Percentiles rank a stretch among this genome's conserved stretches.
Conservation (phyloP, 2,797 vertebrate species). For the Potorous gilbertii region DNA sequence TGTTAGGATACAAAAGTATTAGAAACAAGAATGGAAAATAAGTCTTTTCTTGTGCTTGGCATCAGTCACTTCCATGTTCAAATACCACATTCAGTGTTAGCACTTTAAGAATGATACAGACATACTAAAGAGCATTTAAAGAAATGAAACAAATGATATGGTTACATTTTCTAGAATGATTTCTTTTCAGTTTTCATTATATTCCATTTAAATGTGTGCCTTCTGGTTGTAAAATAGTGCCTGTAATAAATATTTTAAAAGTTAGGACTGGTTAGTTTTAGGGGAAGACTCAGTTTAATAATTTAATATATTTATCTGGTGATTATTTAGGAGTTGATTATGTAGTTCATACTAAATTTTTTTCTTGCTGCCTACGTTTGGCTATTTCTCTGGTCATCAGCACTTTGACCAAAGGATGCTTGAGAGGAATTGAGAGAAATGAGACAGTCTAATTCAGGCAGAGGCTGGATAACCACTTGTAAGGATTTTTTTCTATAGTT, state of each 20-base stretch:
- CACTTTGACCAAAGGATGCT: constrained; percentile 23
- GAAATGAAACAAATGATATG: constrained; percentile 30
- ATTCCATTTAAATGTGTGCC: not conserved
- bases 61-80: not conserved
- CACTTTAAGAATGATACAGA: constrained; percentile 41
- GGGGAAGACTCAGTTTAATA: not conserved
- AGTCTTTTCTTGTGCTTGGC: constrained; percentile 21
- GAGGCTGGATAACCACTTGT: not conserved
- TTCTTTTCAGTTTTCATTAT: constrained; percentile 44
- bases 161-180: constrained; percentile 35
- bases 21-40: constrained; percentile 26
- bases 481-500: not conserved
- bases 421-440: constrained; percentile 32
- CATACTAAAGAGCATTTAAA: constrained; percentile 41
- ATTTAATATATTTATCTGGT: not conserved
- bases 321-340: not conserved
- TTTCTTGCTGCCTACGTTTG: not conserved
- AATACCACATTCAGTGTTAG: constrained; percentile 47
- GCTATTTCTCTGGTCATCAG: constrained; percentile 3
- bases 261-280: constrained; percentile 22
- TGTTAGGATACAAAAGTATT: constrained; percentile 19
- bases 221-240: not conserved
- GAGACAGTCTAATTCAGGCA: not conserved
- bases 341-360: not conserved
- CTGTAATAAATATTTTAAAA: not conserved